phyloP scores from a whole-genome alignment of 2,113 vertebrate species.

The Rhizomys pruinosus region DNA sequence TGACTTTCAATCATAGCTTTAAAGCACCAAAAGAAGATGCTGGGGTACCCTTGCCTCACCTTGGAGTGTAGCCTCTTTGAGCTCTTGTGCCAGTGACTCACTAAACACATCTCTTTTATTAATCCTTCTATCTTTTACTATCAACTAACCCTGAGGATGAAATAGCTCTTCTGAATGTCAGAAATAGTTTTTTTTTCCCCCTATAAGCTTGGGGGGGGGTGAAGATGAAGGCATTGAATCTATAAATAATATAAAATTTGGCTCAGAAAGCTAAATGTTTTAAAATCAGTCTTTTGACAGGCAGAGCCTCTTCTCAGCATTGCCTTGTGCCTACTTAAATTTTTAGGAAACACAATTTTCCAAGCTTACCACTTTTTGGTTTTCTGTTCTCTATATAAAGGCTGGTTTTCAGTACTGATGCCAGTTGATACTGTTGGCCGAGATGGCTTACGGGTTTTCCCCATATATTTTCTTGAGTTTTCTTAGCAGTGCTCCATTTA shows the following conservation, averaged over 20 bases:
- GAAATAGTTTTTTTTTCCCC: slow-evolving; percentile 60
- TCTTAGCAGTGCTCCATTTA: background rate
- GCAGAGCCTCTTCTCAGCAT: slow-evolving; percentile 14
- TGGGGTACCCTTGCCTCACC: background rate
- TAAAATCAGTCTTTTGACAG: slow-evolving; percentile 37
- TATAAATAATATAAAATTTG: slow-evolving; percentile 38
- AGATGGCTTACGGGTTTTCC: background rate
- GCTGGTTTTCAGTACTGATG: slow-evolving; percentile 14
- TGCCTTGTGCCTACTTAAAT: background rate
- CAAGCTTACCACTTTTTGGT: background rate
- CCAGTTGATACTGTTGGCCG: background rate
- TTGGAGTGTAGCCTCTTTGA: slow-evolving; percentile 45
- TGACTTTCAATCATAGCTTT: slow-evolving; percentile 56
- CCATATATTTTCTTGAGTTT: background rate
- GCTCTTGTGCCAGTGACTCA: slow-evolving; percentile 39
- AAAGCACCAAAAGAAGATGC: slow-evolving; percentile 9
- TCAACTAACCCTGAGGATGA: slow-evolving; percentile 44
- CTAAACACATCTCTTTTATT: slow-evolving; percentile 54
- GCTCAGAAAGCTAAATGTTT: slow-evolving; percentile 30
- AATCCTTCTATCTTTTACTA: slow-evolving; percentile 40
- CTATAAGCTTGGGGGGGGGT: slow-evolving; percentile 16
- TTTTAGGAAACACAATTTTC: background rate
- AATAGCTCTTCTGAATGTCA: slow-evolving; percentile 15
- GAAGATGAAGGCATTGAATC: background rate
- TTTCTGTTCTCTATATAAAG: background rate